phyloP scores from a whole-genome alignment of 1,140 invertebrate species.

The Triops longicaudatus region DNA sequence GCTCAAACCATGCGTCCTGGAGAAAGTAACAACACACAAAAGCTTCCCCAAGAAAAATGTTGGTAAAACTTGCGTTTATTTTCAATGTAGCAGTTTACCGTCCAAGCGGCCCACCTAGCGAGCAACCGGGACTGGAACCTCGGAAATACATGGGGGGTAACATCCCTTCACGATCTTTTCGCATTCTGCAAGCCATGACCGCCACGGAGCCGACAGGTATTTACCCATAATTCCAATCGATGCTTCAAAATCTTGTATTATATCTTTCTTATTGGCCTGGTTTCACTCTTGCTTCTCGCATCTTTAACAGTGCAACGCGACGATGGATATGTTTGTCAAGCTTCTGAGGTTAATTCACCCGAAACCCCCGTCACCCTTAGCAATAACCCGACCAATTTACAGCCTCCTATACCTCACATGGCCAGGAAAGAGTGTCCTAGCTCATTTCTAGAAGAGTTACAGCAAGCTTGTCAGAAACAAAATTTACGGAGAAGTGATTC shows the following conservation, averaged over 20 bases:
- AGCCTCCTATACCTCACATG: not conserved
- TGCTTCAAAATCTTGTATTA: not conserved
- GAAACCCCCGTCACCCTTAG: not conserved
- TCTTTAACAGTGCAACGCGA: constrained; percentile 2
- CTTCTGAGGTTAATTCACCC: not conserved
- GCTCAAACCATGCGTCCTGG: constrained; percentile 3
- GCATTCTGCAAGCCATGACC: constrained; percentile 73
- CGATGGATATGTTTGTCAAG: constrained; percentile 10
- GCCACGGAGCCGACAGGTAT: constrained; percentile 38
- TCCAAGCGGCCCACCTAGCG: constrained; percentile 52
- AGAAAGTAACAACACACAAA: not conserved
- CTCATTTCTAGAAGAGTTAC: not conserved
- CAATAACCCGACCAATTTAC: not conserved
- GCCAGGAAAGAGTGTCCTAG: not conserved
- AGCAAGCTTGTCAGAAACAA: not conserved
- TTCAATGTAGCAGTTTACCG: constrained; percentile 16
- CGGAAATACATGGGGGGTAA: constrained; percentile 70
- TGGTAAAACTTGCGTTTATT: not conserved
- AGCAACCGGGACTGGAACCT: constrained; percentile 56
- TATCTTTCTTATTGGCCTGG: not conserved
- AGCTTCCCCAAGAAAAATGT: not conserved
- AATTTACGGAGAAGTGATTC: not conserved
- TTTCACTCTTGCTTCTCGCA: not conserved
- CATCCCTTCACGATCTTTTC: constrained; percentile 77
- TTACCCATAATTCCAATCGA: not conserved